Evolutionary conservation across 2,888 invertebrate genomes (phyloP), one percentile per base, ranked within the genome.

Genomic region (Ceraclea dissimilis): DNA sequence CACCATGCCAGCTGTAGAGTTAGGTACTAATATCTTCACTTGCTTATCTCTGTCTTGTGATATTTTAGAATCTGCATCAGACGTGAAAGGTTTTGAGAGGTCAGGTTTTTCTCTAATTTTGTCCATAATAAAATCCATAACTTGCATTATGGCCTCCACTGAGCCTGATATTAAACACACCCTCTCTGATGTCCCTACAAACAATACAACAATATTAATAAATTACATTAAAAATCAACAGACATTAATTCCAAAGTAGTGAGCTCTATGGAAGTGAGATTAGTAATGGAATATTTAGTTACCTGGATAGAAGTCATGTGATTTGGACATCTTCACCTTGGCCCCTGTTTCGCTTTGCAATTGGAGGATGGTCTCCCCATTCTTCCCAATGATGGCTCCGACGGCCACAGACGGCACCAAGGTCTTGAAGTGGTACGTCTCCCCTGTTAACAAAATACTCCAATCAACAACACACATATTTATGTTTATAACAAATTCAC

Each of bases 271-370:
- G 10, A 26, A 26, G 4, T 26, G 26, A 4, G 10, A 26, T 26
- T 10, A 26, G 5, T 10, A 10, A 26, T 6, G 4, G 26, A 10
- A 26, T 26, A 26, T 6, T 4, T 26, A 26, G 4, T 78, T 74
- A 97, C 97, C 97, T 77, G 97, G 98, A 80, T 97, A 98, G 74
- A 93, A 96, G 73, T 98, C 98, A 70, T 95, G 95, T 54, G 95
- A 93, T 79, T 97, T 98, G 68, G 97, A 98, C 97, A 98, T 98
- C 82, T 98, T 98, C 66, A 99, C 93, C 67, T 94, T 84, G 66
- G 97, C 96, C 66, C 94, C 94, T 53, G 95, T 91, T 73, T 98
- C 97, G 76, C 94, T 95, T 76, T 99, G 97, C 68, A 99, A 80
- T 71, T 95, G 93, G 67, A 96, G 95, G 75, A 98, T 98, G 58